These are phyloP conservation scores for Cydia amplana DNA, from an alignment of 1,140 invertebrate genomes.

Conservation along the genomic window DNA sequence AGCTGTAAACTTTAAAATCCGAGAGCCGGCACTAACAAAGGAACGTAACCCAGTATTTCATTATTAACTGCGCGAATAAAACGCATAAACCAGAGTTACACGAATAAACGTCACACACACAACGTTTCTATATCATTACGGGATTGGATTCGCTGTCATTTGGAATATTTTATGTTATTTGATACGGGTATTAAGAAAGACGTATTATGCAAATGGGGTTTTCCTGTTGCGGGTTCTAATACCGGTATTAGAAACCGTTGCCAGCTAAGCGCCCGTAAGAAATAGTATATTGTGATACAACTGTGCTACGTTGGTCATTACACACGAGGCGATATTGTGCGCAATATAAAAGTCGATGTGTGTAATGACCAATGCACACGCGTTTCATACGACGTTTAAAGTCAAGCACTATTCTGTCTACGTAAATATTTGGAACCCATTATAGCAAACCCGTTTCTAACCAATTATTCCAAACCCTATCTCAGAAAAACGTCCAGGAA, in stretches of 20 bases:
- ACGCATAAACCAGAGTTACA: conserved; percentile 1
- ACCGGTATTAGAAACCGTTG: no score
- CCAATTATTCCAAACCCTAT: not conserved
- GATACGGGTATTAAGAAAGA: not conserved
- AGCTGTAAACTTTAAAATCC: conserved; percentile 12
- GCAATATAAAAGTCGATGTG: no score
- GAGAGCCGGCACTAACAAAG: not conserved
- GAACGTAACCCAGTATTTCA: conserved; percentile 16
- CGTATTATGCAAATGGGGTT: no score
- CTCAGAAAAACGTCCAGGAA: not conserved
- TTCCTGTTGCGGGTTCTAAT: no score
- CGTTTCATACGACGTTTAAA: no score
- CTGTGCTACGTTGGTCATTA: no score
- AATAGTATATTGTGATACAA: no score
- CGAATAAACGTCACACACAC: not conserved
- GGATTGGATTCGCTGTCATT: conserved; percentile 2
- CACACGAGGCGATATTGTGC: no score
- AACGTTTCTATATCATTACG: conserved; percentile 3
- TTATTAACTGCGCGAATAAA: conserved; percentile 18
- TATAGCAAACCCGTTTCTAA: not conserved
- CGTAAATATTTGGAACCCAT: not conserved
- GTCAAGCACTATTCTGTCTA: no score
- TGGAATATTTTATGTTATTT: conserved; percentile 2
- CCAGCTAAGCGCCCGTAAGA: no score
- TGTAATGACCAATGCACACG: no score